Evolutionary conservation across 2,113 vertebrate genomes (phyloP).

Genomic region (Cairina moschata): DNA sequence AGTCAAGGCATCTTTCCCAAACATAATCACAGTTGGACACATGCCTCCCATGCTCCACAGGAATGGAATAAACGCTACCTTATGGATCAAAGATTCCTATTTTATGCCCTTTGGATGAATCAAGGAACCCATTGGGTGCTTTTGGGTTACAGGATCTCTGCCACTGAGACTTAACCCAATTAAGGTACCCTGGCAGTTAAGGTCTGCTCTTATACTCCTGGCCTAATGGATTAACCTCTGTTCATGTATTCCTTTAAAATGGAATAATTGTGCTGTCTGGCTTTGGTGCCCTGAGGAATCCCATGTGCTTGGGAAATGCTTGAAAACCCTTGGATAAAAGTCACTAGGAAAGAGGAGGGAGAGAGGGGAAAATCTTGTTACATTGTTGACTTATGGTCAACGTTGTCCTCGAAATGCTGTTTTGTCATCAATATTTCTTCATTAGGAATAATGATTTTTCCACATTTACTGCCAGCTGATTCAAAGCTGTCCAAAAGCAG

Average conservation of each 20-base stretch:
- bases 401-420: slow-evolving; percentile 73
- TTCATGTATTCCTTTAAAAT: not conserved
- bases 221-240: not conserved
- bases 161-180: not conserved
- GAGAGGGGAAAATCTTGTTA: slow-evolving; percentile 19
- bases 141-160: not conserved
- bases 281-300: slow-evolving; percentile 16
- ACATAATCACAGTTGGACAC: not conserved
- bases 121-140: not conserved
- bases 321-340: slow-evolving; percentile 41
- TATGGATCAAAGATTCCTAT: not conserved
- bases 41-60: not conserved
- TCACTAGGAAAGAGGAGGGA: not conserved
- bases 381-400: slow-evolving; percentile 57
- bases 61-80: not conserved
- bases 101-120: not conserved
- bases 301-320: not conserved
- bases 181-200: not conserved
- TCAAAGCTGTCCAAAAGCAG: slow-evolving; percentile 61
- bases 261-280: not conserved
- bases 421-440: slow-evolving; percentile 76
- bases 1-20: not conserved
- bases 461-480: slow-evolving; percentile 73
- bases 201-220: not conserved
- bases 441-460: slow-evolving; percentile 77